A percentile compares a stretch with the other conserved stretches of the same genome.
Evolutionary conservation across 2,888 invertebrate species (phyloP).

Genomic region (Conistra vaccinii): DNA sequence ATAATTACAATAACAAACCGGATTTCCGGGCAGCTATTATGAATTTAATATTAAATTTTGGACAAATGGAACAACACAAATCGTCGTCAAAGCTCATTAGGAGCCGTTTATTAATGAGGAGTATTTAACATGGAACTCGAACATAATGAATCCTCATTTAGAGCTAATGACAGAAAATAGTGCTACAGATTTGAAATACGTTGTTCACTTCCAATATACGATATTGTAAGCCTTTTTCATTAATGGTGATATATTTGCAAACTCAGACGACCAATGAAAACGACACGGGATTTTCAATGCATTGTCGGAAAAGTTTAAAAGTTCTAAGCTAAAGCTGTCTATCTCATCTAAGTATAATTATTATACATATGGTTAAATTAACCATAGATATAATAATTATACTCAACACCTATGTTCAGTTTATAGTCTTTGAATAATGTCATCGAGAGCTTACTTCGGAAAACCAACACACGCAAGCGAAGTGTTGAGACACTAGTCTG

Average conservation of each 20-base stretch:
- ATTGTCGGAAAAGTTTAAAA: not conserved
- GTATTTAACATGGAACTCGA: conserved; percentile 35
- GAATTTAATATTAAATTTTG: conserved; percentile 45
- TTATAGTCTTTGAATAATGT: not conserved
- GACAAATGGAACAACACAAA: conserved; percentile 49
- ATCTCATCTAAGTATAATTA: too few relatives aligned
- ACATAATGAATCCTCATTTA: conserved; percentile 19
- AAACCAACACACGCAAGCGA: not conserved
- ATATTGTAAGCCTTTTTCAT: conserved; percentile 8
- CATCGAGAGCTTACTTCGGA: not conserved
- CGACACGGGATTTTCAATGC: not conserved
- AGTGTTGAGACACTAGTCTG: not conserved
- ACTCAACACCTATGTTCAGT: not conserved
- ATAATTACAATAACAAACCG: conserved; percentile 42
- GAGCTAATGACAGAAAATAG: conserved; percentile 20
- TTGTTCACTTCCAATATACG: not conserved
- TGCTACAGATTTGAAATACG: conserved; percentile 14
- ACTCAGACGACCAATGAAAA: not conserved
- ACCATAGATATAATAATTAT: too few relatives aligned
- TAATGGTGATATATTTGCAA: not conserved
- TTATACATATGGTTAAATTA: too few relatives aligned
- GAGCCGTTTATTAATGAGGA: conserved; percentile 45
- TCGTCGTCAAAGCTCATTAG: conserved; percentile 54
- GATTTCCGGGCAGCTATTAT: conserved; percentile 36
- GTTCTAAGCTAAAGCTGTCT: too few relatives aligned